Percentiles rank a stretch among this genome's conserved stretches.
phyloP scores from a whole-genome alignment of 2,113 vertebrate species.

The Capreolus pygargus region DNA sequence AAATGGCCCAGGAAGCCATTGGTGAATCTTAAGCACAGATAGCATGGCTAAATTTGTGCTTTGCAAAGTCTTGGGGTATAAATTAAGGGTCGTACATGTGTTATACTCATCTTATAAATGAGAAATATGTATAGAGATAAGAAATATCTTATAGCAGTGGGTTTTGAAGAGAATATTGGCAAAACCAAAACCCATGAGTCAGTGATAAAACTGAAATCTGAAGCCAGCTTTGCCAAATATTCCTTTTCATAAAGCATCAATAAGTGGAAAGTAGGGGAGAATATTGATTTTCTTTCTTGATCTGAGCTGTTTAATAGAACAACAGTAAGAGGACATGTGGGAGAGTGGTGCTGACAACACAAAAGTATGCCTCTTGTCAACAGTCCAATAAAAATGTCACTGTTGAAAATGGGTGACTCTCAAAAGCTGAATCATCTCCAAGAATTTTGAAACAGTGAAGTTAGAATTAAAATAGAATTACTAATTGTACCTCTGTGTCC shows the following conservation, averaged over 20 bases:
- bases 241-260: background rate
- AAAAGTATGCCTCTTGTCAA: background rate
- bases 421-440: constrained; percentile 6
- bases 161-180: background rate
- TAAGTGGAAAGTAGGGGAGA: background rate
- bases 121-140: background rate
- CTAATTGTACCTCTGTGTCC: background rate
- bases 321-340: background rate
- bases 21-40: background rate
- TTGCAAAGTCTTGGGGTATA: background rate
- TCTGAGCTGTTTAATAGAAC: background rate
- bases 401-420: background rate
- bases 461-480: constrained; percentile 3
- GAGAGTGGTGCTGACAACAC: background rate
- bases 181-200: background rate
- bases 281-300: background rate
- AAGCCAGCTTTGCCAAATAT: background rate
- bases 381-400: constrained; percentile 12
- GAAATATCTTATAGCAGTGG: background rate
- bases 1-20: background rate
- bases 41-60: background rate
- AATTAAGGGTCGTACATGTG: background rate
- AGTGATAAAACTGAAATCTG: background rate
- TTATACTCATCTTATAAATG: background rate
- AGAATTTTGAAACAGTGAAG: constrained; percentile 28